Evolutionary conservation across 2,797 vertebrate genomes (phyloP), one percentile per base, ranked within the genome.

Genomic region (Pteronotus mesoamericanus): DNA sequence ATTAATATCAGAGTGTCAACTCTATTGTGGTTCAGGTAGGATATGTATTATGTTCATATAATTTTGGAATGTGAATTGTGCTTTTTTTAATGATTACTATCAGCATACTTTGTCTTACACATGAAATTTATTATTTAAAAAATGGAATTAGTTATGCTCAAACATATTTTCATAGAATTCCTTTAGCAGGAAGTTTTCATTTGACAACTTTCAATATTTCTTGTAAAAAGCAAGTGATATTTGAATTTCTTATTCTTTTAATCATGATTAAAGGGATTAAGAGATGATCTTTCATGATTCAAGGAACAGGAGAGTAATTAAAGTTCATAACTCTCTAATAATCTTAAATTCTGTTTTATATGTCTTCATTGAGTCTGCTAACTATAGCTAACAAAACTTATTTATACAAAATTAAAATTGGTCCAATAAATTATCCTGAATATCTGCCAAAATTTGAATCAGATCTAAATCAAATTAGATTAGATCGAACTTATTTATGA

Each of bases 401-500:
- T 51, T 69, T 46, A 46, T 29, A 80, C 37, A 89, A 92, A 92
- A 93, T 68, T 86, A 72, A 94, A 86, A 71, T 61, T 57, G 53
- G 2, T 59, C 16, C 34, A 72, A 77, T 57, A 86, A 44, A 87
- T 8, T 11, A 89, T 77, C 87, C 61, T 87, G 80, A 96, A 92
- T 18, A 29, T 61, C 53, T 44, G 32, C 9, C 68, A 95, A 84
- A 86, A 94, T 72, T 2, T 84, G 34, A 39, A 91, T 80, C 29
- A 84, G 86, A 94, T 72, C 2, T 84, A 34, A 39, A 91, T 80
- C 29, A 80, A 77, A 82, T 57, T 68, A 24, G 42, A 14, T 91
- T 61, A 66, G 32, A 61, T 75, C 16, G 68, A 96, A 95, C 79
- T 92, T 57, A 94, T 51, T 74, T 69, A 66, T 95, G 29, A 68